These are phyloP conservation scores for Oxyruncus cristatus DNA, from an alignment of 2,113 vertebrate species.

Conservation along the genomic window DNA sequence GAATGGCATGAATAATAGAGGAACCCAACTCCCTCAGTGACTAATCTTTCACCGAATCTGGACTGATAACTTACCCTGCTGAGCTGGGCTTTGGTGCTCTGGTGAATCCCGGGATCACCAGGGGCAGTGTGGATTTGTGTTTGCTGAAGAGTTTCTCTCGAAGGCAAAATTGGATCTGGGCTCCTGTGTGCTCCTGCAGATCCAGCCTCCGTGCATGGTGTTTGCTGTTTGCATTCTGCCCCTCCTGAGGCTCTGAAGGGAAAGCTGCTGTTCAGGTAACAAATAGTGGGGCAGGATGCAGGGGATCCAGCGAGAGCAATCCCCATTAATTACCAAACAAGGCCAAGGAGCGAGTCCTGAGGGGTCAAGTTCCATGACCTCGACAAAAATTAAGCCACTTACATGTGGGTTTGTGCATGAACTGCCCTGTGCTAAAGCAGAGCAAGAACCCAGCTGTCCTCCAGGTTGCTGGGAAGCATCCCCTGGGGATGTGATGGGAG, in stretches of 20 bases:
- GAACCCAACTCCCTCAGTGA: conserved; percentile 71
- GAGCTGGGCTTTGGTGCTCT: conserved; percentile 1
- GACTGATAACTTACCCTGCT: conserved; percentile 69
- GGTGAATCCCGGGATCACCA: background rate
- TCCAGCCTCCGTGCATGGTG: background rate
- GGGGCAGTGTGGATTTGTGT: rapidly evolving
- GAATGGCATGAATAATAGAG: conserved; percentile 78
- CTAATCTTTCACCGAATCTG: conserved; percentile 69
- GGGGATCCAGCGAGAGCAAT: background rate
- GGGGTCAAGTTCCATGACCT: background rate
- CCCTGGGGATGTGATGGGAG: background rate
- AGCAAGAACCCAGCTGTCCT: background rate
- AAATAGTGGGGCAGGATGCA: background rate
- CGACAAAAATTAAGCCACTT: background rate
- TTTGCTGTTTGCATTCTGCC: rapidly evolving
- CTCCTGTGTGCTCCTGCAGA: background rate
- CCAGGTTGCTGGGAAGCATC: background rate
- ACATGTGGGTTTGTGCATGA: background rate
- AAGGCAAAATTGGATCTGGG: background rate
- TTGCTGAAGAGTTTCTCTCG: background rate
- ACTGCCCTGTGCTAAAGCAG: background rate
- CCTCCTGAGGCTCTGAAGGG: background rate
- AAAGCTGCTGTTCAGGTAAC: background rate
- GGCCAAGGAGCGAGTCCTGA: background rate
- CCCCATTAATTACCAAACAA: background rate